Conservation (phyloP, 1,140 invertebrate species). For the Trichonephila inaurata region DNA sequence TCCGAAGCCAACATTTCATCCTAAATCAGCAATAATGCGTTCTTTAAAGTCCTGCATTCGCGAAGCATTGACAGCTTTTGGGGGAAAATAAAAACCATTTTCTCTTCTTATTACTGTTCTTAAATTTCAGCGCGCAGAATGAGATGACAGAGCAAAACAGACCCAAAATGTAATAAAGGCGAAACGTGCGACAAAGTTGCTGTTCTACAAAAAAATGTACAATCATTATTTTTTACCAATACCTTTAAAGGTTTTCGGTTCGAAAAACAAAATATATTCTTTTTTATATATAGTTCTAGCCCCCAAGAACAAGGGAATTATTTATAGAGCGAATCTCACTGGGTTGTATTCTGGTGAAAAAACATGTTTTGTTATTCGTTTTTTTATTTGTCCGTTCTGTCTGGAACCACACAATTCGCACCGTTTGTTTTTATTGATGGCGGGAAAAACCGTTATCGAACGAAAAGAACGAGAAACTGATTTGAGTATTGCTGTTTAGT, state of each 20-base stretch:
- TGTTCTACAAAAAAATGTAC: neutral
- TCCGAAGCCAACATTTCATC: neutral
- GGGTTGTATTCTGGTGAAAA: neutral
- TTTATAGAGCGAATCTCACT: slow-evolving; percentile 34
- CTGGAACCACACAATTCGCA: neutral
- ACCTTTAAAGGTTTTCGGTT: slow-evolving; percentile 21
- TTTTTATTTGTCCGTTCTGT: neutral
- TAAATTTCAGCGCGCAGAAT: slow-evolving; percentile 28
- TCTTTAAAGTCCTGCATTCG: neutral
- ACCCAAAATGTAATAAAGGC: neutral
- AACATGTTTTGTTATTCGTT: neutral
- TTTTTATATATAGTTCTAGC: neutral
- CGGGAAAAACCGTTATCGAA: neutral
- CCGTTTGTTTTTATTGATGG: neutral
- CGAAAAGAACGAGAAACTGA: neutral
- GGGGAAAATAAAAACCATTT: neutral
- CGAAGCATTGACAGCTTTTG: neutral
- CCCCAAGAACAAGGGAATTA: neutral
- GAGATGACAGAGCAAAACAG: slow-evolving; percentile 21
- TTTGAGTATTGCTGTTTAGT: neutral
- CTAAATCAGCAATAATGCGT: slow-evolving; percentile 13
- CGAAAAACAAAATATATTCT: neutral
- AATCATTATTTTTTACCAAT: slow-evolving; percentile 3
- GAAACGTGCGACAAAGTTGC: neutral
- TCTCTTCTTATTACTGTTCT: slow-evolving; percentile 33